These are phyloP conservation scores for Hemaris fuciformis DNA, from an alignment of 2,888 invertebrate genomes.

Conservation along the genomic window DNA sequence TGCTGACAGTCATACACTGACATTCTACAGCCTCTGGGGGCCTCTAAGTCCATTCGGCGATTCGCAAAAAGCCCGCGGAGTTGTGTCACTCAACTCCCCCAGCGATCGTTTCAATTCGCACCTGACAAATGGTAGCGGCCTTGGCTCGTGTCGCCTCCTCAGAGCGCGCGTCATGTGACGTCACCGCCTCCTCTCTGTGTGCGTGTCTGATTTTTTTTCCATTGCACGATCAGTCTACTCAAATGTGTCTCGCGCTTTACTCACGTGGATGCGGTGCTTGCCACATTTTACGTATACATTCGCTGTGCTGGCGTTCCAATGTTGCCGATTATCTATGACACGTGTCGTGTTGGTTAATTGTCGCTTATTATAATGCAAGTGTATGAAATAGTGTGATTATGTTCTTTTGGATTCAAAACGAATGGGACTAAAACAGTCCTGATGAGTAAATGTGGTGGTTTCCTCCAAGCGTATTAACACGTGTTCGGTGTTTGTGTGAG, in stretches of 20 bases:
- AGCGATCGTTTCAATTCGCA: slow-evolving; percentile 20
- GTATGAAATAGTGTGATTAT: too few relatives aligned
- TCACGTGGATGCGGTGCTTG: not conserved
- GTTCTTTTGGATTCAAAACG: too few relatives aligned
- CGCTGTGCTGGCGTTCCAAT: not conserved
- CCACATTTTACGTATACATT: not conserved
- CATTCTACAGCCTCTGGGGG: not conserved
- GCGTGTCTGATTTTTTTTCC: not conserved
- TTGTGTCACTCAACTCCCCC: not conserved
- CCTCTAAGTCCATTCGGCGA: not conserved
- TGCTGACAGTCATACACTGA: too few relatives aligned
- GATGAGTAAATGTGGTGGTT: too few relatives aligned
- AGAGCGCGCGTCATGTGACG: not conserved
- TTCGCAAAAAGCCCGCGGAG: not conserved
- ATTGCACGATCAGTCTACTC: not conserved
- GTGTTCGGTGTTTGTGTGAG: too few relatives aligned
- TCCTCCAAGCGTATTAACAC: too few relatives aligned
- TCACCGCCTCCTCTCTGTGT: not conserved
- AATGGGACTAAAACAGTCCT: too few relatives aligned
- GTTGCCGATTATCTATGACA: not conserved
- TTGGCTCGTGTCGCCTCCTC: slow-evolving; percentile 35
- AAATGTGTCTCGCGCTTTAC: not conserved
- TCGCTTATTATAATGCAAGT: too few relatives aligned
- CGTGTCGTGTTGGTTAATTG: not conserved
- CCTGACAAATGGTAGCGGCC: slow-evolving; percentile 38